Percentiles rank a stretch among this genome's conserved stretches.
Evolutionary conservation across 2,888 invertebrate genomes (phyloP).

Genomic region (Therioaphis trifolii): DNA sequence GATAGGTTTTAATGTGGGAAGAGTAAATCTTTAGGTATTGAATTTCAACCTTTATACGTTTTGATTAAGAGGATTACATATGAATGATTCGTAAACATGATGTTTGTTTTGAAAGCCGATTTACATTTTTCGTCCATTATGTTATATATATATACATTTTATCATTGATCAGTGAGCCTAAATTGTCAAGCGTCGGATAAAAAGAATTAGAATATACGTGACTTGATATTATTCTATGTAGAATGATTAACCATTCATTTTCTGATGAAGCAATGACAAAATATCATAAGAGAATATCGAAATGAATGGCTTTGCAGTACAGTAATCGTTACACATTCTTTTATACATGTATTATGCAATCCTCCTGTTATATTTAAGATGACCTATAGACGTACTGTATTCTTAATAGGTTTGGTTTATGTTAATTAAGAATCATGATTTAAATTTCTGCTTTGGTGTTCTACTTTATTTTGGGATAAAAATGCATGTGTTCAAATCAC

Average conservation of each 20-base stretch:
- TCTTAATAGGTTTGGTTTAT: background rate
- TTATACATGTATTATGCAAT: background rate
- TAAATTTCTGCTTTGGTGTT: background rate
- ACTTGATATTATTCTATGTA: background rate
- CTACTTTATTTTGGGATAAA: too few relatives aligned
- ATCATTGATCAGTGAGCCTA: slow-evolving; percentile 4
- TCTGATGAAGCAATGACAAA: background rate
- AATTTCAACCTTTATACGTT: slow-evolving; percentile 5
- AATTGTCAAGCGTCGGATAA: background rate
- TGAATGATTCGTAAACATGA: slow-evolving; percentile 36
- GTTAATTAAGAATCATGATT: background rate
- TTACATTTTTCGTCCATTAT: slow-evolving; percentile 48
- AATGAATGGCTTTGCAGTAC: background rate
- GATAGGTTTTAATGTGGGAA: slow-evolving; percentile 11
- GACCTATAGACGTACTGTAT: background rate
- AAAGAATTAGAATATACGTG: background rate
- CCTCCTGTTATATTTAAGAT: background rate
- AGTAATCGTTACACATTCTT: background rate
- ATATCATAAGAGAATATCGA: background rate
- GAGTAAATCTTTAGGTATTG: slow-evolving; percentile 9
- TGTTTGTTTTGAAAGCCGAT: slow-evolving; percentile 53
- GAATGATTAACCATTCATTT: slow-evolving; percentile 19
- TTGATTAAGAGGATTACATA: slow-evolving; percentile 51
- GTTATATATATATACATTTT: background rate
- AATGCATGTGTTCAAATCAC: too few relatives aligned